Evolutionary conservation across 2,797 vertebrate genomes (phyloP).

Genomic region (Odontamblyopus rebecca): DNA sequence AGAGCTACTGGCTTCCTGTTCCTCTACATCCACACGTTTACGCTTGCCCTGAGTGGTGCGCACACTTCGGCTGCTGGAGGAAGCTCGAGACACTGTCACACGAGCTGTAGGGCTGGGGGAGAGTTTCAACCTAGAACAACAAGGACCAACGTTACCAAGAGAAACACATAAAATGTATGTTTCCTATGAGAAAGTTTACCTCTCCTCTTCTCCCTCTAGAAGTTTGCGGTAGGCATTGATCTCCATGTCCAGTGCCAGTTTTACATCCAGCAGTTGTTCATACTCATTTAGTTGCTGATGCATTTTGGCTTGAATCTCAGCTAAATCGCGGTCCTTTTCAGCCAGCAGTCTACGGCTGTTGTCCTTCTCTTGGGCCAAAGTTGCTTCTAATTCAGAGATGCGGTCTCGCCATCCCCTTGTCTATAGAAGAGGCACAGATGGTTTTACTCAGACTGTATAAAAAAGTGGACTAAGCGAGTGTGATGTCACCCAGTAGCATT

Average conservation of each 20-base stretch:
- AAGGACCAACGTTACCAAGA: neutral
- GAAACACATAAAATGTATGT: neutral
- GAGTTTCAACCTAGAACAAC: constrained; percentile 80
- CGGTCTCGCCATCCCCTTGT: constrained; percentile 84
- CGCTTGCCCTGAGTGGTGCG: constrained; percentile 83
- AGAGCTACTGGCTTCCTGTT: constrained; percentile 89
- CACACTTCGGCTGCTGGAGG: constrained; percentile 83
- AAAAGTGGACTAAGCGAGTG: no score
- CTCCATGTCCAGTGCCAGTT: constrained; percentile 92
- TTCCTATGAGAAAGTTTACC: constrained; percentile 66
- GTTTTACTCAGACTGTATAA: neutral
- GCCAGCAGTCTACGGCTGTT: constrained; percentile 69
- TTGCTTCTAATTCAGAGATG: constrained; percentile 83
- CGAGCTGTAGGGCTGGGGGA: constrained; percentile 85
- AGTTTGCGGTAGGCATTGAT: constrained; percentile 90
- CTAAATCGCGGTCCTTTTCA: constrained; percentile 84
- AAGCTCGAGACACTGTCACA: constrained; percentile 86
- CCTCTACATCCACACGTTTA: constrained; percentile 86
- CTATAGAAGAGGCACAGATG: constrained; percentile 52
- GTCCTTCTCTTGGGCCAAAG: constrained; percentile 82
- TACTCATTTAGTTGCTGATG: constrained; percentile 86
- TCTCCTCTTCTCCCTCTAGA: constrained; percentile 91
- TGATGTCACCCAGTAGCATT: no score
- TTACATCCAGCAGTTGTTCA: constrained; percentile 89
- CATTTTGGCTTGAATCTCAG: constrained; percentile 82